phyloP scores from a whole-genome alignment of 2,113 vertebrate genomes.

The Peromyscus californicus region DNA sequence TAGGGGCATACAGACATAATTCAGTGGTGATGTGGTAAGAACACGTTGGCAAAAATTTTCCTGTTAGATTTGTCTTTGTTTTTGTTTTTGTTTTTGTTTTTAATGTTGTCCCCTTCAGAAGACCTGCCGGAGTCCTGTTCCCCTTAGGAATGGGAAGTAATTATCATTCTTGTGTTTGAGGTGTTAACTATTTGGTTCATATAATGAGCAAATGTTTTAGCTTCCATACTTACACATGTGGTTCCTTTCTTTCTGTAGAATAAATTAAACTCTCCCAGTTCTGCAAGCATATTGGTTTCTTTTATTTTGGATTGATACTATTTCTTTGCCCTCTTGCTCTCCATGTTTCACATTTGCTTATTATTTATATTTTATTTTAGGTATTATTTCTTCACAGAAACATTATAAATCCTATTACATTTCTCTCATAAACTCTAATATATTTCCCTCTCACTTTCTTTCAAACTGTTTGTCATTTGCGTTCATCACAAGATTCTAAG shows the following conservation, averaged over 20 bases:
- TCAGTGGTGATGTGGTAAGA: not conserved
- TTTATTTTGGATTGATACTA: not conserved
- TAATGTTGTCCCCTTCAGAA: not conserved
- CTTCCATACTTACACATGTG: not conserved
- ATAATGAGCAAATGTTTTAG: not conserved
- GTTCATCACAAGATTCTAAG: not conserved
- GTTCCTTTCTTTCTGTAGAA: not conserved
- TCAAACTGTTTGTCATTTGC: not conserved
- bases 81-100: too few relatives aligned
- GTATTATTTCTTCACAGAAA: not conserved
- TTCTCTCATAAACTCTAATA: not conserved
- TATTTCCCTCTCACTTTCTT: not conserved
- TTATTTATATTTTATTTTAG: not conserved
- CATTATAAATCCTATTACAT: not conserved
- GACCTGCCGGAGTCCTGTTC: not conserved
- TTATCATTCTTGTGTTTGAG: not conserved
- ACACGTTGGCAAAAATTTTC: not conserved
- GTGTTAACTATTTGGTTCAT: not conserved
- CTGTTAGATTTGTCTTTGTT: not conserved
- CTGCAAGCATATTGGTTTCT: not conserved
- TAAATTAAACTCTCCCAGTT: not conserved
- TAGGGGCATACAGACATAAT: rapidly evolving
- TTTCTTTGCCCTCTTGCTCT: not conserved
- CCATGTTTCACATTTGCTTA: not conserved
- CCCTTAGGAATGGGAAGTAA: not conserved